Percentiles rank a stretch among this genome's conserved stretches.
phyloP scores from a whole-genome alignment of 2,888 invertebrate genomes.

The Lasiommata megera region DNA sequence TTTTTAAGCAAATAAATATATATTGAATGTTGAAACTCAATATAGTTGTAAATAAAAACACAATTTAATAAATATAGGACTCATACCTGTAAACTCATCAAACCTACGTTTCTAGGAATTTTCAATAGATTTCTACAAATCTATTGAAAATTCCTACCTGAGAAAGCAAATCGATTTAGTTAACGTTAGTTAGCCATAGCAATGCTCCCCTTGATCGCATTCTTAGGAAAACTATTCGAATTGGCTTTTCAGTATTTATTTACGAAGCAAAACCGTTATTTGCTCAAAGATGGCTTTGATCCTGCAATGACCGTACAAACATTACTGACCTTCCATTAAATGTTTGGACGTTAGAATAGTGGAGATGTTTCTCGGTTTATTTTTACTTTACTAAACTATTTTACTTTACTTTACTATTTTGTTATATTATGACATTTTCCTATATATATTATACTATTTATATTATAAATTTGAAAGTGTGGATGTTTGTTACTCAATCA shows the following conservation, averaged over 20 bases:
- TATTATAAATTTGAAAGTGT: too few relatives aligned
- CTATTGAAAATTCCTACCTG: constrained; percentile 14
- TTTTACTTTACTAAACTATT: neutral
- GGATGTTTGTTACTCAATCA: too few relatives aligned
- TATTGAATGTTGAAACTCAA: too few relatives aligned
- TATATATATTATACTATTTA: too few relatives aligned
- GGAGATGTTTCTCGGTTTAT: constrained; percentile 39
- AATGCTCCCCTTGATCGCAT: constrained; percentile 52
- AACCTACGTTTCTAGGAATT: too few relatives aligned
- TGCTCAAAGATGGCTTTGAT: constrained; percentile 75
- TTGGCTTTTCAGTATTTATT: constrained; percentile 63
- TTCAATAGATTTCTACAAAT: too few relatives aligned
- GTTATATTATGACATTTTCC: too few relatives aligned
- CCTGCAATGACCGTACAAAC: constrained; percentile 63
- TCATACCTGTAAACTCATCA: neutral
- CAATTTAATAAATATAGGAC: too few relatives aligned
- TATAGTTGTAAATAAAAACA: too few relatives aligned
- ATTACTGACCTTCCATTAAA: constrained; percentile 62
- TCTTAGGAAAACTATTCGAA: constrained; percentile 62
- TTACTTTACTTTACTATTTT: too few relatives aligned
- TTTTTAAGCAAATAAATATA: too few relatives aligned
- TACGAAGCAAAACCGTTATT: constrained; percentile 77
- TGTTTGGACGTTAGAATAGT: constrained; percentile 42
- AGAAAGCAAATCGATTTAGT: constrained; percentile 53
- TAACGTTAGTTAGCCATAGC: constrained; percentile 58